Evolutionary conservation across 1,140 invertebrate species (phyloP).

Genomic region (Sycophila sp.): DNA sequence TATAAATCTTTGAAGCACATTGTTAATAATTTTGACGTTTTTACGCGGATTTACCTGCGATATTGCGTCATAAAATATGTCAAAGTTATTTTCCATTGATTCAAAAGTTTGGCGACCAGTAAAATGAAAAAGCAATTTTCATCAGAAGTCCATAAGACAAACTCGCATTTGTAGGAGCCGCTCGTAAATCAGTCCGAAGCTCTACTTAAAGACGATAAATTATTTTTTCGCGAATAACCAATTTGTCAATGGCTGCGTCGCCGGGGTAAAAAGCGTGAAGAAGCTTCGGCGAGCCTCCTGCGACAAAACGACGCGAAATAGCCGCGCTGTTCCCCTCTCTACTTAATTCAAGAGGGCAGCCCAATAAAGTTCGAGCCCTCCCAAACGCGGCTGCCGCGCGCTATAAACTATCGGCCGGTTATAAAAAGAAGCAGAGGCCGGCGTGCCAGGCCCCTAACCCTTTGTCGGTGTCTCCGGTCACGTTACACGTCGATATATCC

Average conservation of each 20-base stretch:
- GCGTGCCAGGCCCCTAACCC: neutral
- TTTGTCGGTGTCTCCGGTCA: neutral
- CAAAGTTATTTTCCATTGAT: too few relatives aligned
- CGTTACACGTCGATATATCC: neutral
- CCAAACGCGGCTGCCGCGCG: neutral
- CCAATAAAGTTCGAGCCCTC: neutral
- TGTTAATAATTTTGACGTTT: too few relatives aligned
- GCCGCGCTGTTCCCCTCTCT: neutral
- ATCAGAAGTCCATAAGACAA: too few relatives aligned
- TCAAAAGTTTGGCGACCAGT: too few relatives aligned
- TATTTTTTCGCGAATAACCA: neutral
- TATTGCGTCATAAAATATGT: too few relatives aligned
- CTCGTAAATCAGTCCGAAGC: too few relatives aligned
- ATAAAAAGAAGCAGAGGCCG: slow-evolving; percentile 9
- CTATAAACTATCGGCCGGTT: slow-evolving; percentile 33
- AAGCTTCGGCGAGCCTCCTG: neutral
- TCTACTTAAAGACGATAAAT: slow-evolving; percentile 10
- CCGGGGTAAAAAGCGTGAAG: too few relatives aligned
- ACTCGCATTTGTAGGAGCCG: too few relatives aligned
- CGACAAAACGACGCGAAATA: neutral
- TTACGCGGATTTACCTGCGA: too few relatives aligned
- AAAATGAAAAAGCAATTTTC: too few relatives aligned
- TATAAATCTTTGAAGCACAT: too few relatives aligned
- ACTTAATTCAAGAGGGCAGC: slow-evolving; percentile 11
- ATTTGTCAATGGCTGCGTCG: slow-evolving; percentile 21